Base-by-base conservation (phyloP, 2,888 invertebrate species). In the Lacanobia oleracea region DNA sequence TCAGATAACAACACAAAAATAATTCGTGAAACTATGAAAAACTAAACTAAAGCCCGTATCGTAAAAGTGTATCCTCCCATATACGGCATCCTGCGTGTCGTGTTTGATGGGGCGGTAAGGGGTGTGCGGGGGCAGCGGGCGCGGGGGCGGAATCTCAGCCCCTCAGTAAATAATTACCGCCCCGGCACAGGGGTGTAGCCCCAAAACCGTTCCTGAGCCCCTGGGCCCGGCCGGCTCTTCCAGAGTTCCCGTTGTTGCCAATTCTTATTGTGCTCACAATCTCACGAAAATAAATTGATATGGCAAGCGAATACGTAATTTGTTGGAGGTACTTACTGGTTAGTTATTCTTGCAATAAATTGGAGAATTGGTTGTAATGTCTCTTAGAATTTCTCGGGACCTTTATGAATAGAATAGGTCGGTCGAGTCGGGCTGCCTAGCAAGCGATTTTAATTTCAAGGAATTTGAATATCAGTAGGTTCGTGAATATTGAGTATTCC, bases 131-230 rank as follows among this genome's bases (percentile, higher is more conserved):
- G 82, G 81, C 59, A 68, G 77, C 81, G 83, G 84, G 81, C 73
- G 86, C 84, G 86, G 88, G 91, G 92, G 89, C 82, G 90, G 90
- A 91, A 92, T 92, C 92, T 89, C 91, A 88, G 88, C 91, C 93
- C 94, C 94, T 93, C 91, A 82, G 93, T 93, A 94, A 94, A 94
- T 95, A 94, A 95, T 94, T 94, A 93, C 93, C 90, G 88, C 91
- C 88, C 87, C 86, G 88, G 82, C 86, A 87, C 88, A 86, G 89
- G 93, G 93, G 94, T 88, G 91, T 89, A 90, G 87, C 90, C 89
- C 90, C 87, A 86, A 86, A 88, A 87, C 82, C 88, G 88, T 86
- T 67, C 79, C 80, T 75, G 76, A 81, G 81, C 84, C 83, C 74
- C 62, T 71, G 71, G 56, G 67, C 77, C 79, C 84, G 81, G 75